These are phyloP conservation scores for Wiebesia pumilae DNA, from an alignment of 1,140 invertebrate species.

Conservation along the genomic window DNA sequence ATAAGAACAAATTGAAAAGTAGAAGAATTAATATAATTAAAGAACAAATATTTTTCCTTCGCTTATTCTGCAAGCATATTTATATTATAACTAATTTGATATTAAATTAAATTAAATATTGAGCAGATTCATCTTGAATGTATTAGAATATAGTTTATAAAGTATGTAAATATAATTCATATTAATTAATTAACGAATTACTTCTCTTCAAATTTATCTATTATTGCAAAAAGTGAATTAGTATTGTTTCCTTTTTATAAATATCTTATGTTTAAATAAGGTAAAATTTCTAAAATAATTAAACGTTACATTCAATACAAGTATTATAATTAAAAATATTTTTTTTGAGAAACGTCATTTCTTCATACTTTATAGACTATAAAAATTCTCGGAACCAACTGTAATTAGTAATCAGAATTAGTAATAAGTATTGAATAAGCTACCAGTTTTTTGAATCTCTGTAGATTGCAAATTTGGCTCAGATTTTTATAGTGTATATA, in stretches of 20 bases:
- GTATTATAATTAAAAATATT: background rate
- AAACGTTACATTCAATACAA: background rate
- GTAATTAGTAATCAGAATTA: background rate
- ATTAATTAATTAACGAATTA: conserved; percentile 43
- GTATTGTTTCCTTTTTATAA: background rate
- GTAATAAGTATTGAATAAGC: background rate
- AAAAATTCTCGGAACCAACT: background rate
- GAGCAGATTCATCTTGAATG: no score
- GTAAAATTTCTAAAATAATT: background rate
- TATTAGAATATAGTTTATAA: no score
- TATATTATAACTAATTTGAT: conserved; percentile 9
- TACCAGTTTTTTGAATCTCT: background rate
- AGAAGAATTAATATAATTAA: no score
- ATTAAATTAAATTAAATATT: no score
- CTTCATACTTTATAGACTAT: background rate
- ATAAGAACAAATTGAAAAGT: background rate
- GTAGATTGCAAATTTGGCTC: background rate
- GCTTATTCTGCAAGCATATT: no score
- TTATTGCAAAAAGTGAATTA: background rate
- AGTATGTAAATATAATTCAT: no score
- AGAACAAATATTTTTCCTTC: no score
- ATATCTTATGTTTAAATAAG: background rate
- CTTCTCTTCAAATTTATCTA: background rate
- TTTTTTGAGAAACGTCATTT: conserved; percentile 11
- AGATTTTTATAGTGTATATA: background rate